phyloP scores from a whole-genome alignment of 2,113 vertebrate species.

The Onychostruthus taczanowskii region DNA sequence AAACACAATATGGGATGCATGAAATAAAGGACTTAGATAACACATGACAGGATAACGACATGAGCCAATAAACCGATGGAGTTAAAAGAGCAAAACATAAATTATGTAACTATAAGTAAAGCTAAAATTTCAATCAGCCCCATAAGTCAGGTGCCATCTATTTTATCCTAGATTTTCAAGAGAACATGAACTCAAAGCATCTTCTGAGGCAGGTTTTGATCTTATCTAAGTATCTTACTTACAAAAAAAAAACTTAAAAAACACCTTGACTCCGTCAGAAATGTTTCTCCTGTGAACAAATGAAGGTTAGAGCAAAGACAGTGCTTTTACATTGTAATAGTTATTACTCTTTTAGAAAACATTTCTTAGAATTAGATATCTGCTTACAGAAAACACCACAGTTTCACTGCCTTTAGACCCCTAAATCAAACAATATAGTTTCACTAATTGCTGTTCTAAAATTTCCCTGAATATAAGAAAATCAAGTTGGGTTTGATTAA shows the following conservation, averaged over 20 bases:
- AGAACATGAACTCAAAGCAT: neutral
- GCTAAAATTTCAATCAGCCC: neutral
- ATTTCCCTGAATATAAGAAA: constrained; percentile 28
- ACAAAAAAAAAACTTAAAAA: neutral
- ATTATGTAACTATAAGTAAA: neutral
- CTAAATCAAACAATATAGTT: neutral
- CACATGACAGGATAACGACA: neutral
- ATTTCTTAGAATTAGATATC: neutral
- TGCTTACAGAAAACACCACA: neutral
- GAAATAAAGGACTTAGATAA: neutral
- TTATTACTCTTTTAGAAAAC: neutral
- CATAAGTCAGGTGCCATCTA: neutral
- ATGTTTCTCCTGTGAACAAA: neutral
- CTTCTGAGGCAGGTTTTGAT: neutral
- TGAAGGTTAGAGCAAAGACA: neutral
- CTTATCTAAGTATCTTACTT: neutral
- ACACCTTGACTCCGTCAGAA: neutral
- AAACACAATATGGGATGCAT: neutral
- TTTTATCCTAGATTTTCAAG: neutral
- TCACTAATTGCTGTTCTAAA: neutral
- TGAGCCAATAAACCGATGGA: neutral
- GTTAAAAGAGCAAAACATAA: neutral
- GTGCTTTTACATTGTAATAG: neutral
- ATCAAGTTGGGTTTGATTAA: constrained; percentile 16
- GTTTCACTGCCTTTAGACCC: neutral